These are phyloP conservation scores for Aythya baeri DNA, from an alignment of 2,113 vertebrate genomes.

Conservation along the genomic window DNA sequence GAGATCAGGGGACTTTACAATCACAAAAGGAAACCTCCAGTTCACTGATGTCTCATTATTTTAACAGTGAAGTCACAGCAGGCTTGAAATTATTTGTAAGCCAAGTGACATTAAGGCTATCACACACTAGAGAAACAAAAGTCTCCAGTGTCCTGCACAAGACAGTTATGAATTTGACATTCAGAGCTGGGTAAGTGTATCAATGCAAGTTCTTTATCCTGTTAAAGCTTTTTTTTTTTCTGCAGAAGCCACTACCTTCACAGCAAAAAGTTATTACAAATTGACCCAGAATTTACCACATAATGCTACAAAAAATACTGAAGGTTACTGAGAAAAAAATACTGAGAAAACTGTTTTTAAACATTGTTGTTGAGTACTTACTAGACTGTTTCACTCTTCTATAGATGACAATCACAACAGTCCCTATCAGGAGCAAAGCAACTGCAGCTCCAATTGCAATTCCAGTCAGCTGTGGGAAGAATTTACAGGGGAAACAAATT, in stretches of 20 bases:
- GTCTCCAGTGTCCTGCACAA: rapidly evolving
- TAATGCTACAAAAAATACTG: background rate
- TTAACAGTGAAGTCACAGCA: background rate
- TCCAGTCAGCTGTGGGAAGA: conserved; percentile 78
- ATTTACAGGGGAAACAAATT: background rate
- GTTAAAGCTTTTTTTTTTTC: background rate
- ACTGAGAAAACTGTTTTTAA: background rate
- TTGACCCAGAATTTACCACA: background rate
- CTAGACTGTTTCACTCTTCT: conserved; percentile 79
- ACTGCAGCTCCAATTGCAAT: conserved; percentile 81
- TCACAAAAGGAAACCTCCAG: background rate
- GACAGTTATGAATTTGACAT: background rate
- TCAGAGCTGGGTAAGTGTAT: background rate
- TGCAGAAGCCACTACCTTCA: background rate
- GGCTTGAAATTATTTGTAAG: background rate
- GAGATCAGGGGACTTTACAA: background rate
- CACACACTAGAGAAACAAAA: background rate
- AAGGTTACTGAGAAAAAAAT: background rate
- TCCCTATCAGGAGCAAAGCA: conserved; percentile 70
- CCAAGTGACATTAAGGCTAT: background rate
- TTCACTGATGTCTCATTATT: background rate
- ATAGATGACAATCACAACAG: conserved; percentile 80
- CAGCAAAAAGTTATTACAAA: background rate
- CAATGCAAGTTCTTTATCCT: background rate
- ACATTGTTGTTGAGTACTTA: conserved; percentile 67